Conservation (phyloP, 2,797 vertebrate species). For the Champsocephalus gunnari region DNA sequence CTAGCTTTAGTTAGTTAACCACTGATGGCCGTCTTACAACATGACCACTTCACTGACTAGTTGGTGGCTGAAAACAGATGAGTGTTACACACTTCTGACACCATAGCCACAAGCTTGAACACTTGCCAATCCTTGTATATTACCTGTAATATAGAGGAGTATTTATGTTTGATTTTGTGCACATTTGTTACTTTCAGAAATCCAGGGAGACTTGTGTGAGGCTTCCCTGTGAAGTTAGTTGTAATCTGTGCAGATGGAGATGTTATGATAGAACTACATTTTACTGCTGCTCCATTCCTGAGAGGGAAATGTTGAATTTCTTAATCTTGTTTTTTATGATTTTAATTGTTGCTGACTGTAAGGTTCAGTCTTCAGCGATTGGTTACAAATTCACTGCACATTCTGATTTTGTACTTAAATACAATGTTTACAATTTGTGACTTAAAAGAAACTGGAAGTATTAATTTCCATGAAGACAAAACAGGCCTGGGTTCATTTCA, state of each 20-base stretch:
- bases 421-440: conserved; percentile 63
- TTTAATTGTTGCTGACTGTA: conserved; percentile 26
- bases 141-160: conserved; percentile 43
- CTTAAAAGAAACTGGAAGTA: conserved; percentile 53
- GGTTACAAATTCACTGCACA: conserved; percentile 44
- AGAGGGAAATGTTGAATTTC: conserved; percentile 16
- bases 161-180: conserved; percentile 60
- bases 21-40: not conserved
- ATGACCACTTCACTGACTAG: conserved; percentile 24
- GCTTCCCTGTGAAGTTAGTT: conserved; percentile 28
- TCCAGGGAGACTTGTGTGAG: conserved; percentile 29
- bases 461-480: conserved; percentile 45
- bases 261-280: conserved; percentile 12
- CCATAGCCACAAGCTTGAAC: conserved; percentile 36
- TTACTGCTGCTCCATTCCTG: conserved; percentile 47
- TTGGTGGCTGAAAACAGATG: conserved; percentile 3
- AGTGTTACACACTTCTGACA: conserved; percentile 32
- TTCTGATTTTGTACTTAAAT: conserved; percentile 62
- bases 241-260: conserved; percentile 17
- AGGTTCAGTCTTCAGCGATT: conserved; percentile 13
- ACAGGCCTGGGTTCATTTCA: conserved; percentile 33
- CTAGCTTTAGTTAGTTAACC: conserved; percentile 21
- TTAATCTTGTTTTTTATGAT: conserved; percentile 6
- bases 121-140: conserved; percentile 50
- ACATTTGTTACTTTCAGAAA: conserved; percentile 49